Evolutionary conservation across 2,113 vertebrate species (phyloP), one percentile per base, ranked within the genome.

Genomic region (Theristicus caerulescens): DNA sequence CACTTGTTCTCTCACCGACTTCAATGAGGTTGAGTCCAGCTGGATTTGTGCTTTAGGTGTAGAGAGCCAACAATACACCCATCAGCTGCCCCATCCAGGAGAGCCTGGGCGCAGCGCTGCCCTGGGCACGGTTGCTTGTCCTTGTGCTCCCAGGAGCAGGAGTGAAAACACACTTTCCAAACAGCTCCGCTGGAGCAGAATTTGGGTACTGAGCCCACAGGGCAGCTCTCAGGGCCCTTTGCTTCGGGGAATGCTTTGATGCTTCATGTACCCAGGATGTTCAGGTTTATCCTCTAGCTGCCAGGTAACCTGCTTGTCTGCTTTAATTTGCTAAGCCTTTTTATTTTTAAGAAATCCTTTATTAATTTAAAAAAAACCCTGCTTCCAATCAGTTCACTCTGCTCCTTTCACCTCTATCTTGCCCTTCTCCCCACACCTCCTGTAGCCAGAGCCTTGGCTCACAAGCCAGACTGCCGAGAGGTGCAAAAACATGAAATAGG

Each of bases 231-330:
- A 2, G 31, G 36, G 24, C 46, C 46, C 44, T 85, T 57, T 67
- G 44, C 70, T 54, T 9, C 40, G 15, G 36, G 36, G 40, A 89
- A 65, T 34, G n/a, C 57, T 76, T 76, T 82, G 70, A 64, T 82
- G 54, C 26, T 61, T 87, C 49, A 29, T 16, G 29, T 74, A 76
- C 58, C 22, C 73, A 79, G 57, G 54, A 79, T 57, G 58, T 89
- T 94, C 66, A 82, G 27, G 18, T 94, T 96, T 93, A 73, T 90
- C 76, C 79, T 90, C 79, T 73, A 64, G 62, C 62, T 93, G 90
- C 40, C 52, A 69, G 80, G 31, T 86, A 77, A 73, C 66, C 69
- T 78, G 40, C 27, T 71, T 82, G 36, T 82, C 65, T 73, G 62
- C 44, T 90, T 97, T 86, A 73, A 92, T 94, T 92, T 94, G 27